Evolutionary conservation across 2,113 vertebrate species (phyloP).

Genomic region (Tricholaema leucomelas): DNA sequence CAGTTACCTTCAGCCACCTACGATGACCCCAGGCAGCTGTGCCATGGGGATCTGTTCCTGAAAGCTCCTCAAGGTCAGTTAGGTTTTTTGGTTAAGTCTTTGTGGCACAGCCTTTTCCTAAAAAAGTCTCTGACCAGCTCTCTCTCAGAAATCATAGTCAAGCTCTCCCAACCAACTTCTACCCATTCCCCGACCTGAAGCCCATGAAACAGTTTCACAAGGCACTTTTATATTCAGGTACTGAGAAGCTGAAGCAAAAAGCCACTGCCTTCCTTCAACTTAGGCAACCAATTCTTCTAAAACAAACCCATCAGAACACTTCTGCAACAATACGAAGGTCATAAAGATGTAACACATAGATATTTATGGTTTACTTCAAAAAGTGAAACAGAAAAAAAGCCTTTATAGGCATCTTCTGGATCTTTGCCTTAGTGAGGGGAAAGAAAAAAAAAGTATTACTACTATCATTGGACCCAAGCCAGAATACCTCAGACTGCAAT

Average conservation of each 20-base stretch:
- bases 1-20: not conserved
- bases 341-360: not conserved
- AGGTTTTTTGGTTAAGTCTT: not conserved
- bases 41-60: not conserved
- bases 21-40: not conserved
- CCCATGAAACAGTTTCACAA: not conserved
- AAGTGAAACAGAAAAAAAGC: not conserved
- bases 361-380: not conserved
- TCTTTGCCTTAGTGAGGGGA: not conserved
- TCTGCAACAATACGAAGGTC: not conserved
- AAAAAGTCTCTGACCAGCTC: not conserved
- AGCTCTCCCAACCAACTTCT: not conserved
- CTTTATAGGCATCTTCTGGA: not conserved
- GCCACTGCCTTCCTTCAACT: not conserved
- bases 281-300: not conserved
- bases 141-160: not conserved
- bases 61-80: not conserved
- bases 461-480: not conserved
- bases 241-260: not conserved
- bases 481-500: not conserved
- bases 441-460: not conserved
- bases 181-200: not conserved
- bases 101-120: not conserved
- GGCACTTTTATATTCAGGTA: not conserved
- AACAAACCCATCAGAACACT: not conserved